Percentiles rank a stretch among this genome's conserved stretches.
Evolutionary conservation across 2,797 vertebrate genomes (phyloP).

Genomic region (Alcedo atthis): DNA sequence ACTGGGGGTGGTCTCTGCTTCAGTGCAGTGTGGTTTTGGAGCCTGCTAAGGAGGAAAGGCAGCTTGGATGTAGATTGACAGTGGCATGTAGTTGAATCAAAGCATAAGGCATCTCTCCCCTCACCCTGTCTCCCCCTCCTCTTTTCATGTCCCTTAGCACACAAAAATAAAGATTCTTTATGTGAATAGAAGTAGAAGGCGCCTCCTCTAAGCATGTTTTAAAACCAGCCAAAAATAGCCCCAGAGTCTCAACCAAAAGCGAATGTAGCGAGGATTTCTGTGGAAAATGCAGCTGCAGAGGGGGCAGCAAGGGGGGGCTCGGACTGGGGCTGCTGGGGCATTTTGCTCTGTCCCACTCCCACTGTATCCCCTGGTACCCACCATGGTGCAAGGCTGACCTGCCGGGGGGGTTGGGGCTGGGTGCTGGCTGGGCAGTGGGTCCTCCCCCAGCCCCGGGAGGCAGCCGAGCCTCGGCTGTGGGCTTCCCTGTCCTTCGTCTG

Average conservation of each 20-base stretch:
- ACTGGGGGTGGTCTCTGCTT: background rate
- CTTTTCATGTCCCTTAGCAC: background rate
- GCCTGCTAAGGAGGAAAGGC: background rate
- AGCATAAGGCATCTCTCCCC: background rate
- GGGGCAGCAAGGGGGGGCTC: background rate
- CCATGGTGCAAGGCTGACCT: background rate
- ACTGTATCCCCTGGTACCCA: background rate
- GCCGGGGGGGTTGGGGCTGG: background rate
- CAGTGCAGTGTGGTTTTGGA: background rate
- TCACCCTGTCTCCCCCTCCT: background rate
- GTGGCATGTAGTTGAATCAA: background rate
- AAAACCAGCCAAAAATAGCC: slow-evolving; percentile 62
- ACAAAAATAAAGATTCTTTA: slow-evolving; percentile 53
- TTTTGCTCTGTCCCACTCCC: background rate
- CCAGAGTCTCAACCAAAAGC: slow-evolving; percentile 5
- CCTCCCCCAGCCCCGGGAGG: background rate
- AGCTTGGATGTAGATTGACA: background rate
- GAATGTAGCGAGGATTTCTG: slow-evolving; percentile 51
- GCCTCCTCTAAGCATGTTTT: slow-evolving; percentile 3
- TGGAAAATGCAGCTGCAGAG: slow-evolving; percentile 50
- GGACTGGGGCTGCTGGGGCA: background rate
- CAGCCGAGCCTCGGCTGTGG: slow-evolving; percentile 33
- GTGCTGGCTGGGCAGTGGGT: background rate
- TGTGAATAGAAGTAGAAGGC: slow-evolving; percentile 38
- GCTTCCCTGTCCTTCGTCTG: slow-evolving; percentile 70